A percentile compares a stretch with the other conserved stretches of the same genome.
These are phyloP conservation scores for Apeltes quadracus DNA, from an alignment of 2,113 vertebrate species.

Conservation along the genomic window DNA sequence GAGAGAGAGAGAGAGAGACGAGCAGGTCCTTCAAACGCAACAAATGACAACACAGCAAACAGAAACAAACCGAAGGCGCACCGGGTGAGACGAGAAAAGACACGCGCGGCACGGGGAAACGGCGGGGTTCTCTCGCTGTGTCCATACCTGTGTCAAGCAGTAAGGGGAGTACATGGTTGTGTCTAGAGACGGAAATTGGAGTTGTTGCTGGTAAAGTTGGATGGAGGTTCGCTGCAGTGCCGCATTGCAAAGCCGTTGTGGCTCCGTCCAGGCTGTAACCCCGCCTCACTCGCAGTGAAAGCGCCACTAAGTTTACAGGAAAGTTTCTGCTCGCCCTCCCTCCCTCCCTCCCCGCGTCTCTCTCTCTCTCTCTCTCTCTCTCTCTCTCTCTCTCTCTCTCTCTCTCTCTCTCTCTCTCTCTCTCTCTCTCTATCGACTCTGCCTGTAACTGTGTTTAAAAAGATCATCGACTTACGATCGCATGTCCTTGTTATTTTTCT, in stretches of 20 bases:
- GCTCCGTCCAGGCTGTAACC: constrained; percentile 81
- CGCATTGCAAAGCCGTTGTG: constrained; percentile 82
- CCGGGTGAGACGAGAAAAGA: constrained; percentile 10
- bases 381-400: constrained; percentile 18
- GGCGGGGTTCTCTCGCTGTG: not conserved
- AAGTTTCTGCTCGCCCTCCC: constrained; percentile 70
- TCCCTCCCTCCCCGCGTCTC: constrained; percentile 30
- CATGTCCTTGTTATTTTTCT: not conserved
- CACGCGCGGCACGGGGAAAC: constrained; percentile 12
- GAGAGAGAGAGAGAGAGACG: constrained; percentile 20
- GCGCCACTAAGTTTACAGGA: constrained; percentile 81
- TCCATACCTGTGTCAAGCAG: constrained; percentile 86
- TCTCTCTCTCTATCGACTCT: constrained; percentile 17
- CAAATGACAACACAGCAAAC: constrained; percentile 59
- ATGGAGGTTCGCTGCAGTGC: constrained; percentile 82
- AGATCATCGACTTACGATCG: not conserved
- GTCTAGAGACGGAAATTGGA: constrained; percentile 74
- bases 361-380: constrained; percentile 21
- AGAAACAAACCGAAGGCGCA: constrained; percentile 46
- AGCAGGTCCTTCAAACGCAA: constrained; percentile 56
- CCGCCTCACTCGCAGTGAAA: constrained; percentile 85
- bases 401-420: constrained; percentile 29
- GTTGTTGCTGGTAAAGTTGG: constrained; percentile 78
- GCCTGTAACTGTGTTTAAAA: constrained; percentile 30
- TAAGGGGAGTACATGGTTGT: constrained; percentile 85